A percentile compares a stretch with the other conserved stretches of the same genome.
Evolutionary conservation across 2,113 vertebrate genomes (phyloP).

Genomic region (Polyodon spathula): DNA sequence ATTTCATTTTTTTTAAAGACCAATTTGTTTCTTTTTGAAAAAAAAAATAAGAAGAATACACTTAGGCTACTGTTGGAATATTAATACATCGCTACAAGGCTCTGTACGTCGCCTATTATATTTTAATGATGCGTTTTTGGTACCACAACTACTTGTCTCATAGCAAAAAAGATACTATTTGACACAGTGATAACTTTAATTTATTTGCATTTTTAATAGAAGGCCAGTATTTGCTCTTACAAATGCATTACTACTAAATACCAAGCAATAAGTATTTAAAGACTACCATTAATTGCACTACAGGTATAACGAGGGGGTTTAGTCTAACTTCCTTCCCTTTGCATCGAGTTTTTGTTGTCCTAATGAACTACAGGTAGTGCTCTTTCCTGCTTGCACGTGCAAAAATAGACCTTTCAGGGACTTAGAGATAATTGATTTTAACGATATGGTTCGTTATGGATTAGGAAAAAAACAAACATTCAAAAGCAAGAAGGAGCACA

Average conservation of each 20-base stretch:
- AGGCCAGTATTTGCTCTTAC: slow-evolving; percentile 26
- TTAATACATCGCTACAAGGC: slow-evolving; percentile 14
- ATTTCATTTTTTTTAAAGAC: neutral
- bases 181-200: no score
- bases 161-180: no score
- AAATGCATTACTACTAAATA: slow-evolving; percentile 44
- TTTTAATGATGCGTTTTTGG: neutral
- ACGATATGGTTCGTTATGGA: slow-evolving; percentile 63
- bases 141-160: no score
- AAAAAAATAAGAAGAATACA: slow-evolving; percentile 11
- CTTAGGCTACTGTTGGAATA: slow-evolving; percentile 13
- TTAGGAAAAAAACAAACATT: slow-evolving; percentile 33
- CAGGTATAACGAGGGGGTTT: slow-evolving; percentile 70
- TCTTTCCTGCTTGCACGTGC: slow-evolving; percentile 65
- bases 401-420: slow-evolving; percentile 60
- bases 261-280: slow-evolving; percentile 33
- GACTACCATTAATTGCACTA: slow-evolving; percentile 62
- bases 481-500: no score
- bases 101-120: neutral
- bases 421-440: slow-evolving; percentile 71
- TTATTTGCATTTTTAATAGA: slow-evolving; percentile 7
- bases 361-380: slow-evolving; percentile 72
- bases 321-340: slow-evolving; percentile 56
- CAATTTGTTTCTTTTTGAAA: slow-evolving; percentile 18
- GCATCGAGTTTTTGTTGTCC: slow-evolving; percentile 64